phyloP scores from a whole-genome alignment of 2,888 invertebrate genomes.

The Ectropis crepuscularia region DNA sequence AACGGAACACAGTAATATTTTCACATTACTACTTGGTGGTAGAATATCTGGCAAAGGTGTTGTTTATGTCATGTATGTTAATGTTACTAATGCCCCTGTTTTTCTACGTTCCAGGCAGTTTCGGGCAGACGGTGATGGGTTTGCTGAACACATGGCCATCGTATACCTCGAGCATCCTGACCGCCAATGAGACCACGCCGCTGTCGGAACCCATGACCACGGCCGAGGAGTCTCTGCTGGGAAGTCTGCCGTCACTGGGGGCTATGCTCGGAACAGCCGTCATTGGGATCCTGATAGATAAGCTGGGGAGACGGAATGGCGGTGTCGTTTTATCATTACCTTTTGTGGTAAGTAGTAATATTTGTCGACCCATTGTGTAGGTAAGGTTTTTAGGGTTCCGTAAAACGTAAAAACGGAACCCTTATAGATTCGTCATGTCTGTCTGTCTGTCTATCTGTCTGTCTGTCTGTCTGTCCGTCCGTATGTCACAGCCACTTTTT shows the following conservation, averaged over 20 bases:
- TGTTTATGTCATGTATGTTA: too few relatives aligned
- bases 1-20: too few relatives aligned
- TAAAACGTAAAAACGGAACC: too few relatives aligned
- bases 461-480: too few relatives aligned
- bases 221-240: conserved; percentile 80
- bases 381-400: too few relatives aligned
- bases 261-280: conserved; percentile 78
- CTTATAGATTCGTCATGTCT: too few relatives aligned
- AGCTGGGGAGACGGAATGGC: conserved; percentile 81
- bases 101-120: conserved; percentile 53
- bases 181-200: conserved; percentile 68
- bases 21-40: too few relatives aligned
- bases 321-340: conserved; percentile 82
- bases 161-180: conserved; percentile 76
- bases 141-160: conserved; percentile 84
- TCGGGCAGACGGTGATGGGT: conserved; percentile 62
- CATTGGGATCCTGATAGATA: conserved; percentile 75
- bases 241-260: conserved; percentile 82
- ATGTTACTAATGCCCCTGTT: not conserved
- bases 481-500: too few relatives aligned
- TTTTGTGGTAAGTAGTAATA: conserved; percentile 60
- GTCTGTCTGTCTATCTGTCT: too few relatives aligned
- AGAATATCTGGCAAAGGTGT: too few relatives aligned
- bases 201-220: conserved; percentile 73
- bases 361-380: too few relatives aligned